Evolutionary conservation across 2,797 vertebrate genomes (phyloP), one percentile per base, ranked within the genome.

Genomic region (Pipistrellus kuhlii): DNA sequence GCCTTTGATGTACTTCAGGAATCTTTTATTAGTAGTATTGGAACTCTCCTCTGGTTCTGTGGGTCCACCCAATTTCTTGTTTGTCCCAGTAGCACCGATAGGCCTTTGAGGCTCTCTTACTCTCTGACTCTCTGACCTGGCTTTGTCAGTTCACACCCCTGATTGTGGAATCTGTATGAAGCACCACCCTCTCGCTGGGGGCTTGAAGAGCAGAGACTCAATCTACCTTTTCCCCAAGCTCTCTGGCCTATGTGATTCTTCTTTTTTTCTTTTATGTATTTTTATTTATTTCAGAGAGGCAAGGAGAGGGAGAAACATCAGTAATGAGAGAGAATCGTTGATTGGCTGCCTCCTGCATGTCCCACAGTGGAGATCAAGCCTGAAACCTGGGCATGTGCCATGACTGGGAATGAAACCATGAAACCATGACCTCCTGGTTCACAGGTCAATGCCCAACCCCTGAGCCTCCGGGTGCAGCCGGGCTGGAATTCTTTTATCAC

Each of bases 1-100:
- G 85, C 25, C 92, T 91, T 91, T 90, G 93, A 92, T 87, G 88
- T 90, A 57, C n/a, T 91, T 94, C 46, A 75, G 75, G 72, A 87
- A 75, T n/a, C 53, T 85, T 81, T 87, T 72, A 64, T 90, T 73
- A 69, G n/a, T 88, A 71, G 68, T 53, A 44, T 21, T 32, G 30
- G 76, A 59, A 78, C 38, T 44, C 85, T 84, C 38, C 64, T 64
- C 73, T 81, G 46, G 75, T 73, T 91, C 94, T 85, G 1, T 75
- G 41, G 46, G 84, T 77, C 93, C 46, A 77, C 76, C 69, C 85
- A n/a, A 6, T 59, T 76, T 73, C 91, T 94, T 93, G 80, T 95
- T 93, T 91, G 48, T 91, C 30, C 41, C 30, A 11, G 75, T n/a
- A 35, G 38, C 75, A 0, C 8, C 6, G 12, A 2, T 13, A 15